Percentiles rank a stretch among this genome's conserved stretches.
Conservation (phyloP, 2,797 vertebrate genomes). For the Anguilla anguilla region DNA sequence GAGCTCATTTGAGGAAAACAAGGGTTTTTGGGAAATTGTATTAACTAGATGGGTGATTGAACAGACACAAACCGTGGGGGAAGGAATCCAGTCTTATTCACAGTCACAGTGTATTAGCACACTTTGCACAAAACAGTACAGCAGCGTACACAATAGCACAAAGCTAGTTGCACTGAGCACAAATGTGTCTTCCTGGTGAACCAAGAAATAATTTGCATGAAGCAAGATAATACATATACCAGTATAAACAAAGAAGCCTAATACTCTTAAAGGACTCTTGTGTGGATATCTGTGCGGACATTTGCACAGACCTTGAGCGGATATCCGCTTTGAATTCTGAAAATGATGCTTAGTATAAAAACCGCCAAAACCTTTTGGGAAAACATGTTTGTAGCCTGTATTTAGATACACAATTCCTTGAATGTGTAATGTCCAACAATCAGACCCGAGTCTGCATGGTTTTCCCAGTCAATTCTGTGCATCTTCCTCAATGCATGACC, state of each 20-base stretch:
- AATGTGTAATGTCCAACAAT: neutral
- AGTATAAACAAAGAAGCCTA: neutral
- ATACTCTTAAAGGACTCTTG: neutral
- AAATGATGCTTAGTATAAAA: neutral
- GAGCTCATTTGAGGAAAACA: neutral
- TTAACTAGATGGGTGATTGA: neutral
- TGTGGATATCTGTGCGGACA: too few relatives aligned
- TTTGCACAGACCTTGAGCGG: neutral
- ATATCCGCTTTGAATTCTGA: slow-evolving; percentile 9
- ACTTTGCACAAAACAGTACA: neutral
- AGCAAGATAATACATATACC: neutral
- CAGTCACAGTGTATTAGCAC: neutral
- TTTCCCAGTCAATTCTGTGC: neutral
- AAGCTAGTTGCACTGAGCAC: slow-evolving; percentile 14
- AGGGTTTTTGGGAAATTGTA: neutral
- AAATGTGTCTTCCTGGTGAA: neutral
- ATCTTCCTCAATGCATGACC: slow-evolving; percentile 21
- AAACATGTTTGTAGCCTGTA: neutral
- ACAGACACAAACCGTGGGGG: neutral
- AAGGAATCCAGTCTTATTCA: neutral
- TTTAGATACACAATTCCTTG: slow-evolving; percentile 1
- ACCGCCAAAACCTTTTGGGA: neutral
- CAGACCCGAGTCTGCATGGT: neutral
- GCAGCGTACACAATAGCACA: neutral
- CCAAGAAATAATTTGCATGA: neutral